Conservation (phyloP, 2,113 vertebrate species). For the Rhinolophus ferrumequinum region DNA sequence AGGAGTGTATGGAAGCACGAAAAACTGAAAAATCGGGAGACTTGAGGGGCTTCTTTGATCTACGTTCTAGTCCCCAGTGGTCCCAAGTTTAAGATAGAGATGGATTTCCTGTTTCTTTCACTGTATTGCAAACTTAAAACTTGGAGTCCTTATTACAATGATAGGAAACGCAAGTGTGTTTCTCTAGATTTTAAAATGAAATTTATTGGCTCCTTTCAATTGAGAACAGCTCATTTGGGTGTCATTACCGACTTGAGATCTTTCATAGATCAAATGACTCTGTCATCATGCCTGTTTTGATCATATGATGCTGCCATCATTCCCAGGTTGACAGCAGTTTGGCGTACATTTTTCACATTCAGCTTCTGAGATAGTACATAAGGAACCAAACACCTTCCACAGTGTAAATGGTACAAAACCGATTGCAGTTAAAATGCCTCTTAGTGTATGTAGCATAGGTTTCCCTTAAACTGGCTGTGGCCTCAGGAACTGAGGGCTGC, state of each 20-base stretch:
- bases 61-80: background rate
- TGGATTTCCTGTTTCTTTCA: background rate
- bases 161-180: background rate
- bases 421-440: background rate
- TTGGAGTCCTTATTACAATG: background rate
- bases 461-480: background rate
- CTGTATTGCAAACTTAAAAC: background rate
- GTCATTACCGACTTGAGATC: background rate
- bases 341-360: background rate
- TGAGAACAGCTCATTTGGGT: background rate
- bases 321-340: constrained; percentile 27
- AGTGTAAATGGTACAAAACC: background rate
- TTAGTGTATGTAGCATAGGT: background rate
- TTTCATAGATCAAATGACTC: background rate
- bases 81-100: background rate
- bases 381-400: background rate
- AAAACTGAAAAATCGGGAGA: background rate
- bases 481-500: background rate
- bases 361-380: background rate
- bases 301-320: background rate
- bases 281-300: constrained; percentile 68
- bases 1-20: background rate
- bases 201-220: background rate
- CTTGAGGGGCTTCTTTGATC: background rate
- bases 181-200: background rate